A percentile compares a stretch with the other conserved stretches of the same genome.
Evolutionary conservation across 2,888 invertebrate species (phyloP).

Genomic region (Reticulitermes lucifugus): DNA sequence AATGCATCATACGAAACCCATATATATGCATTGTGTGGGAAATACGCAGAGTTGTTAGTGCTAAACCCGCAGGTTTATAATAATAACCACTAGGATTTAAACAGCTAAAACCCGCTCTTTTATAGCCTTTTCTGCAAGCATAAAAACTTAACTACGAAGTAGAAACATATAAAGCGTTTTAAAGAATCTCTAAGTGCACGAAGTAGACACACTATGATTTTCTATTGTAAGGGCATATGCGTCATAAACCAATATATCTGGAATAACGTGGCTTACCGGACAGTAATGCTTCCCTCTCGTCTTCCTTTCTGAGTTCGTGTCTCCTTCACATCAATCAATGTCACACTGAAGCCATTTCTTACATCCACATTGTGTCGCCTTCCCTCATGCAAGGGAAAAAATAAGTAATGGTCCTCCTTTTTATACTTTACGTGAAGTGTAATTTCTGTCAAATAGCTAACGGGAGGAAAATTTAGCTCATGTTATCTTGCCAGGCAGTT

Average conservation of each 20-base stretch:
- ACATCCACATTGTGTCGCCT: slow-evolving; percentile 14
- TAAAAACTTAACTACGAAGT: too few relatives aligned
- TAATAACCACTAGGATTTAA: too few relatives aligned
- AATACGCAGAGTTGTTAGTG: too few relatives aligned
- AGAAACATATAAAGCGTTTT: too few relatives aligned
- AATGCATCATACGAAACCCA: too few relatives aligned
- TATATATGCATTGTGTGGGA: too few relatives aligned
- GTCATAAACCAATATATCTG: slow-evolving; percentile 21
- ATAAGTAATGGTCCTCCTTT: slow-evolving; percentile 6
- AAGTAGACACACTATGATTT: neutral
- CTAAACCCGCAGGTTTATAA: too few relatives aligned
- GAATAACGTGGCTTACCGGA: neutral
- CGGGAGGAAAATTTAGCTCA: neutral
- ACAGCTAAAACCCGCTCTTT: too few relatives aligned
- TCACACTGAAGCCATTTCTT: slow-evolving; percentile 22
- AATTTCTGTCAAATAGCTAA: slow-evolving; percentile 26
- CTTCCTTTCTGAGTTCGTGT: neutral
- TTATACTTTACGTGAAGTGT: neutral
- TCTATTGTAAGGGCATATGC: neutral
- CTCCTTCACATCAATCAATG: slow-evolving; percentile 13
- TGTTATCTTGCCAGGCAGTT: neutral
- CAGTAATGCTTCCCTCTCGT: neutral
- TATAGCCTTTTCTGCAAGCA: too few relatives aligned
- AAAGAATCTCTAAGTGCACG: neutral
- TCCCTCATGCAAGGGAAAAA: neutral